These are phyloP conservation scores for Lepidurus arcticus DNA, from an alignment of 1,140 invertebrate species.

Conservation along the genomic window DNA sequence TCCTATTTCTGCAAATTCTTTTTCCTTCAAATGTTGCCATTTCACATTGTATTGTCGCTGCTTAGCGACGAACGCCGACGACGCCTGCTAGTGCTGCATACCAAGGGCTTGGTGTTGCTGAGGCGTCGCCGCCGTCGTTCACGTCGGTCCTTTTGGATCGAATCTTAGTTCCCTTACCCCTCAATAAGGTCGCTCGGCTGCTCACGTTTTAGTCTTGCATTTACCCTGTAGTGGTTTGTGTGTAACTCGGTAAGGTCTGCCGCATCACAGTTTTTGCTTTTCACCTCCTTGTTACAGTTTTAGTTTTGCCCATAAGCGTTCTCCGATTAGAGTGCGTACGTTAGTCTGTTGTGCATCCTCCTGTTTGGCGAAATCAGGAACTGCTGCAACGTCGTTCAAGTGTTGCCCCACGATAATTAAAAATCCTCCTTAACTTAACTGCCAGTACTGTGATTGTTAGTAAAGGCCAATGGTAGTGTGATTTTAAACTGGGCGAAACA, in stretches of 20 bases:
- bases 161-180: constrained; percentile 4
- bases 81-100: background rate
- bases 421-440: background rate
- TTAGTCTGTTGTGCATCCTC: too few relatives aligned
- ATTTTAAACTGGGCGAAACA: background rate
- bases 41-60: background rate
- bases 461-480: background rate
- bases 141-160: background rate
- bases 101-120: background rate
- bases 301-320: background rate
- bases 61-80: background rate
- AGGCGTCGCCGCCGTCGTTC: constrained; percentile 12
- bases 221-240: constrained; percentile 18
- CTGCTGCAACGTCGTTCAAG: too few relatives aligned
- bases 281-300: background rate
- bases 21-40: too few relatives aligned
- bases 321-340: background rate
- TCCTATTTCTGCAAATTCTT: too few relatives aligned
- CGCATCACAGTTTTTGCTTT: background rate
- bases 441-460: background rate
- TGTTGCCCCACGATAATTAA: background rate
- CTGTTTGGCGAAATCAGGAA: too few relatives aligned
- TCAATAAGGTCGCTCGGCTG: background rate
- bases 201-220: constrained; percentile 4
- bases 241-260: constrained; percentile 14